Percentiles rank a stretch among this genome's conserved stretches.
phyloP scores from a whole-genome alignment of 37 sponge, comb jelly and placozoan genomes.

The Hormiphora californensis region DNA sequence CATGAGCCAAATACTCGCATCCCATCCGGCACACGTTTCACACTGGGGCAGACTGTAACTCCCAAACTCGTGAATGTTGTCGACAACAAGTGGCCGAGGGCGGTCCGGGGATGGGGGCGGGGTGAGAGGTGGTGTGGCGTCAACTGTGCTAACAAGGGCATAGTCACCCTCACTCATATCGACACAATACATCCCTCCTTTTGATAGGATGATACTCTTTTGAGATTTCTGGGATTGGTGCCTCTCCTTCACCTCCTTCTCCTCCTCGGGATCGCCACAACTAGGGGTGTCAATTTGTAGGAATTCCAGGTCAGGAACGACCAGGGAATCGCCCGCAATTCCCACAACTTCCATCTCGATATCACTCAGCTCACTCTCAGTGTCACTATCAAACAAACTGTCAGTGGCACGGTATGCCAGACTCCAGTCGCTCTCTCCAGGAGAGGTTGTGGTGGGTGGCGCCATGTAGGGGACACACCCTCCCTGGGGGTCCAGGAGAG shows the following conservation, averaged over 20 bases:
- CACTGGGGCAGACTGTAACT: neutral
- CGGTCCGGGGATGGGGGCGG: no score
- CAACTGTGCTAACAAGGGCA: neutral
- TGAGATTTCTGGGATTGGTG: neutral
- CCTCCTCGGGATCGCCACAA: neutral
- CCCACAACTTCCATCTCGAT: neutral
- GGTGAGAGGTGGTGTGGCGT: neutral
- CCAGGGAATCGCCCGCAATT: neutral
- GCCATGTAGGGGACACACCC: neutral
- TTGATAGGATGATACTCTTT: neutral
- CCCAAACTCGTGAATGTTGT: no score
- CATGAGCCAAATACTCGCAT: neutral
- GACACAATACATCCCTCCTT: neutral
- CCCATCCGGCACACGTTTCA: neutral
- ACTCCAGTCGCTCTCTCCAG: neutral
- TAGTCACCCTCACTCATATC: neutral
- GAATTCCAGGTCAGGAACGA: neutral
- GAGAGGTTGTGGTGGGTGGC: neutral
- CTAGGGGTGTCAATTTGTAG: neutral
- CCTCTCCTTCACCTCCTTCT: neutral
- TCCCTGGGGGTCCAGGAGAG: neutral
- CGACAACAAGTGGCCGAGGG: no score
- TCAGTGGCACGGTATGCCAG: neutral
- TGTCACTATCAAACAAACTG: neutral
- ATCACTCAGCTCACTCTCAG: constrained; percentile 4